A percentile compares a stretch with the other conserved stretches of the same genome.
Evolutionary conservation across 2,113 vertebrate genomes (phyloP).

Genomic region (Rafetus swinhoei): DNA sequence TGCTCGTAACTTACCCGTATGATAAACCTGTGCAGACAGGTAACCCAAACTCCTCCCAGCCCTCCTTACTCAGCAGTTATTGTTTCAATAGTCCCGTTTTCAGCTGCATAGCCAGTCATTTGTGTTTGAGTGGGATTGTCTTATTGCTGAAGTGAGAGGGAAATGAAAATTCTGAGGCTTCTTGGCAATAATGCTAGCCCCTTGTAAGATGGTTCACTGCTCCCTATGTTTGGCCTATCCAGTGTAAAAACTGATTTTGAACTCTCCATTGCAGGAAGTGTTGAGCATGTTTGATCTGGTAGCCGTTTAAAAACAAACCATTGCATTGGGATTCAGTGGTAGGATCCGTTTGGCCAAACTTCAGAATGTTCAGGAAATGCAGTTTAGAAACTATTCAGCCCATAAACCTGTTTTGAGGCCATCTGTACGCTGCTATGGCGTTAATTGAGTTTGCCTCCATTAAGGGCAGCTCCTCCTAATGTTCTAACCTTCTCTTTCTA

Average conservation of each 20-base stretch:
- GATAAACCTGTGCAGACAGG: slow-evolving; percentile 93
- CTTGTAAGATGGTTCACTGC: not conserved
- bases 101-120: rapidly evolving
- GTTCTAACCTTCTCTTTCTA: slow-evolving; percentile 60
- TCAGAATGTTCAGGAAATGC: not conserved
- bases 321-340: not conserved
- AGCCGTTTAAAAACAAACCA: not conserved
- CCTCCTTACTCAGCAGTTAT: not conserved
- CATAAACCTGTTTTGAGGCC: not conserved
- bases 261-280: not conserved
- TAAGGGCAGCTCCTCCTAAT: not conserved
- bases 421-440: not conserved
- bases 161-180: not conserved
- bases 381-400: not conserved
- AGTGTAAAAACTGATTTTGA: not conserved
- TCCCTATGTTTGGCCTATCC: not conserved
- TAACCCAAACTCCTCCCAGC: slow-evolving; percentile 52
- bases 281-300: not conserved
- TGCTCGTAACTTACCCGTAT: slow-evolving; percentile 94
- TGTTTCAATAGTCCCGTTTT: not conserved
- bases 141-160: not conserved
- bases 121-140: not conserved
- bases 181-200: not conserved
- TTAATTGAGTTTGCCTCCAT: not conserved
- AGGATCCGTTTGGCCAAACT: not conserved